Base-by-base conservation (phyloP, 2,113 vertebrate genomes). In the Fregetta grallaria region DNA sequence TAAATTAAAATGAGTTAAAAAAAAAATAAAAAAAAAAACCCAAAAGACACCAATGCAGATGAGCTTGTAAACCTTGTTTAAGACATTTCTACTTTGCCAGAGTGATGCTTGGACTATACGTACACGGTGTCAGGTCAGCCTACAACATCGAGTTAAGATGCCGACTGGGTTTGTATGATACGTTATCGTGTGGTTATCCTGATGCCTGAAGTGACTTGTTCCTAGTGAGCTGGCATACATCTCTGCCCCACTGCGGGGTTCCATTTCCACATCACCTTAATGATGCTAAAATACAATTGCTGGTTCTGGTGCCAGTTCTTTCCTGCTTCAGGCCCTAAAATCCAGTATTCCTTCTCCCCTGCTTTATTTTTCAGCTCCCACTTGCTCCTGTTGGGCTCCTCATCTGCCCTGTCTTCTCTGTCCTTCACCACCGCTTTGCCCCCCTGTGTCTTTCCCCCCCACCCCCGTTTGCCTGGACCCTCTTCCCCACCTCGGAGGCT, bases 121-220 rank as follows among this genome's bases (percentile, higher is more conserved):
- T 7, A 15, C 15, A 10, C 7, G 29, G 21, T 50, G 15, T 50
- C 45, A 67, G 15, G 29, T 56, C 47, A 72, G 47, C 40, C 36
- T 20, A 18, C 8, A 22, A 15, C 32, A 62, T 4, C 0, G 0
- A 56, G 21, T 29, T 67, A 36, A 52, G 70, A 13, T 63, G 58
- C 21, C 5, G 14, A 11, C 17, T 19, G 36, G 40, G 10, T 40
- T 34, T 49, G 22, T 62, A 9, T 11, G 20, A 11, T 0, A 1
- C 0, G 4, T 20, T 59, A 13, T 16, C 4, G 1, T 10, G 9
- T 58, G 36, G 17, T 15, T 68, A 21, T 66, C 13, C 58, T 3
- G 5, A 15, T 23, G 32, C 45, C 58, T 15, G 15, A 50, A 62
- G 47, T 16, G 16, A 9, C 36, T 17, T 30, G 26, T 58, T 49